Evolutionary conservation across 2,888 invertebrate genomes (phyloP), one percentile per base, ranked within the genome.

Genomic region (Limenitis camilla): DNA sequence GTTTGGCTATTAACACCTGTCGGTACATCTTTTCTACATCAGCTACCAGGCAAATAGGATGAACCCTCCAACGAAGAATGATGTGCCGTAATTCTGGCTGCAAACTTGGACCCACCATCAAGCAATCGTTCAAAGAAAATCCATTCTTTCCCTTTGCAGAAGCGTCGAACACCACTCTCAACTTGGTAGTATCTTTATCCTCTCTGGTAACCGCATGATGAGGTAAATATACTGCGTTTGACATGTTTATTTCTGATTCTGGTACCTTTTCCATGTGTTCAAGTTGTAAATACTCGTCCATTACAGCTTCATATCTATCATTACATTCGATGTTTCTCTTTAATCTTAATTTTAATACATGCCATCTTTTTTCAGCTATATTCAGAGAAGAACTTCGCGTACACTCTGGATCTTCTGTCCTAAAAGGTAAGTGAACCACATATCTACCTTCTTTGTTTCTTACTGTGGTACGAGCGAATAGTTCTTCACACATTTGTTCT

Each of bases 11-110:
- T 41, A 43, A 49, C 0, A 64, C 49, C 39, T 57, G 58, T 0
- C 61, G 46, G 40, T 67, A 71, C 67, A 72, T 71, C 56, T 70
- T 65, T 1, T 58, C 50, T 6, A 67, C 59, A 41, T 62, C 61
- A 6, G 56, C 61, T 5, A 48, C 39, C 19, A 62, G 11, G 38
- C 58, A 53, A n/a, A 61, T 52, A 5, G 48, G 48, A 46, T 58
- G 43, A 10, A 8, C 28, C 19, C 62, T 47, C 61, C 61, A 69
- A 39, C 63, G 43, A 51, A 64, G 55, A 4, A 68, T 29, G 1
- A 68, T 56, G n/a, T 60, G 52, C 30, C 65, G 59, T 40, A 68
- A 10, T 30, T 64, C 61, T 9, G 63, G 52, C 58, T 68, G 67
- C 10, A 66, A 51, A 1, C 48, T 53, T 7, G 66, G 62, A 9